phyloP scores from a whole-genome alignment of 2,888 invertebrate genomes.

The Macaria notata region DNA sequence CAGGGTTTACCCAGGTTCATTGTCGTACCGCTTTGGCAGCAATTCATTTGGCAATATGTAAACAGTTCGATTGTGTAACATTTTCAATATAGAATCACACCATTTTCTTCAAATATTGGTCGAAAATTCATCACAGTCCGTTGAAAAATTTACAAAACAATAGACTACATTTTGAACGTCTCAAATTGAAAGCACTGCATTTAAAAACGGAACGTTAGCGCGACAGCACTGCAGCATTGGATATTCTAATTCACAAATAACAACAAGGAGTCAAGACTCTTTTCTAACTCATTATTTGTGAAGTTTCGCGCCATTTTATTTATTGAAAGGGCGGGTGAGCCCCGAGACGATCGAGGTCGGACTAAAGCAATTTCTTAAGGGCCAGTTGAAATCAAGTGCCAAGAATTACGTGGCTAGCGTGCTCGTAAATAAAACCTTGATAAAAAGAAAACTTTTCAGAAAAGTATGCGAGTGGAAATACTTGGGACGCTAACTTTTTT shows the following conservation, averaged over 20 bases:
- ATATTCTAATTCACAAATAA: constrained; percentile 2
- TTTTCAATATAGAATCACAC: constrained; percentile 40
- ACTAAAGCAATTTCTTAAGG: constrained; percentile 69
- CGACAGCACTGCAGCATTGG: not conserved
- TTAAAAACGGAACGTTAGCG: constrained; percentile 19
- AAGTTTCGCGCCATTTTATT: constrained; percentile 57
- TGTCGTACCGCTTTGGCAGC: constrained; percentile 72
- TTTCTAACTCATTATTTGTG: constrained; percentile 28
- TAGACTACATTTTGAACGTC: constrained; percentile 12
- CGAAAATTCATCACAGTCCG: not conserved
- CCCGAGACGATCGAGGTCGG: constrained; percentile 57
- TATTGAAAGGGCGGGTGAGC: constrained; percentile 53
- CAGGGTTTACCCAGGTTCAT: constrained; percentile 62
- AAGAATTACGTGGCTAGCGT: constrained; percentile 57
- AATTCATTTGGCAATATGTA: constrained; percentile 77
- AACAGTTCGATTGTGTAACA: constrained; percentile 75
- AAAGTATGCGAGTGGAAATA: constrained; percentile 28
- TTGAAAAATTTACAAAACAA: not conserved
- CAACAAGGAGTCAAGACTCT: constrained; percentile 5
- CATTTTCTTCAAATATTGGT: constrained; percentile 1
- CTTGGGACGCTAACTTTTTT: constrained; percentile 21
- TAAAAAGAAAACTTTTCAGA: constrained; percentile 39
- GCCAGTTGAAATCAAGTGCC: constrained; percentile 58
- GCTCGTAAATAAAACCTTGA: constrained; percentile 49
- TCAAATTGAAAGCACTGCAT: constrained; percentile 4